Percentiles rank a stretch among this genome's conserved stretches.
These are phyloP conservation scores for Graphium colonna DNA, from an alignment of 2,888 invertebrate genomes.

Conservation along the genomic window DNA sequence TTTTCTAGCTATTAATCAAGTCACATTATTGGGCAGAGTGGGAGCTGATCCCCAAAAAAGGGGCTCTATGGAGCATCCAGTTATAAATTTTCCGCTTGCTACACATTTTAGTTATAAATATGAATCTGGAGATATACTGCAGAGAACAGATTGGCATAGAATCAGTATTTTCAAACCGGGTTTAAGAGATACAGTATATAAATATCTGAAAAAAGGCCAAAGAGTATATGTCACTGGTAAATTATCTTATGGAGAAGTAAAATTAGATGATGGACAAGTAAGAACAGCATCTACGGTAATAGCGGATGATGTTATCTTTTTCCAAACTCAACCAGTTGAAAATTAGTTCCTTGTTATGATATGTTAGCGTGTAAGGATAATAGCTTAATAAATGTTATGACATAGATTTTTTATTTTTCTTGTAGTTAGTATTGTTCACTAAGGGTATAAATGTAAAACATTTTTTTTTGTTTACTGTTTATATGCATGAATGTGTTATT, in stretches of 20 bases:
- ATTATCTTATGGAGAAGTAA: slow-evolving; percentile 91
- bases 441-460: neutral
- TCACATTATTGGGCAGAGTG: slow-evolving; percentile 91
- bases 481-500: too few relatives aligned
- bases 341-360: slow-evolving; percentile 20
- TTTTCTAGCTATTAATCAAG: slow-evolving; percentile 85
- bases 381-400: slow-evolving; percentile 11
- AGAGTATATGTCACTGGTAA: slow-evolving; percentile 90
- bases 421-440: neutral
- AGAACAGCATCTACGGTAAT: slow-evolving; percentile 88
- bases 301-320: slow-evolving; percentile 93
- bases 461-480: slow-evolving; percentile 1
- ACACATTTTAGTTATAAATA: slow-evolving; percentile 93
- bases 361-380: slow-evolving; percentile 19
- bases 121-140: slow-evolving; percentile 88
- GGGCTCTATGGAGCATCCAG: slow-evolving; percentile 90
- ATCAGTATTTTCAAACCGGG: slow-evolving; percentile 92
- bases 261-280: slow-evolving; percentile 86
- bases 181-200: slow-evolving; percentile 88
- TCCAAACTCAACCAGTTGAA: slow-evolving; percentile 69
- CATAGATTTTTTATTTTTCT: neutral
- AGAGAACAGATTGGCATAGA: slow-evolving; percentile 96
- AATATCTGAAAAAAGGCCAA: slow-evolving; percentile 91
- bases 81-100: slow-evolving; percentile 93
- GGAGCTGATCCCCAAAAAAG: slow-evolving; percentile 94